phyloP scores from a whole-genome alignment of 2,797 vertebrate genomes.

The Chelmon rostratus region DNA sequence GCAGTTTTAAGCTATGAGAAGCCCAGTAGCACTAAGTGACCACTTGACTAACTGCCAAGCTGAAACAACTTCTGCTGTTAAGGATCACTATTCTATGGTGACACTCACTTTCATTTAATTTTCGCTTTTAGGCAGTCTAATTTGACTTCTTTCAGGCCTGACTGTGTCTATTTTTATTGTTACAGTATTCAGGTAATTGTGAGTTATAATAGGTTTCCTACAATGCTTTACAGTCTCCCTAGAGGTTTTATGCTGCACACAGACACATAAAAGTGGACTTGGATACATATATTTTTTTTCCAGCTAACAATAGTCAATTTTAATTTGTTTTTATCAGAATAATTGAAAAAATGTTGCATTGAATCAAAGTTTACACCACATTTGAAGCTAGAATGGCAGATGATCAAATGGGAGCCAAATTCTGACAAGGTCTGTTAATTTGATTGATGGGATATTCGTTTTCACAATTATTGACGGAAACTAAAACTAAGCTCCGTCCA shows the following conservation, averaged over 20 bases:
- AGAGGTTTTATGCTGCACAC: background rate
- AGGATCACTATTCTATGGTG: slow-evolving; percentile 10
- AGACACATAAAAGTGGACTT: background rate
- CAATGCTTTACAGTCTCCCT: background rate
- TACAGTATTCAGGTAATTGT: background rate
- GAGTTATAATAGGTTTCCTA: background rate
- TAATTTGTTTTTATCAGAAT: too few species aligned
- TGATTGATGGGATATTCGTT: slow-evolving; percentile 27
- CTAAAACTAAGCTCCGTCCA: slow-evolving; percentile 7
- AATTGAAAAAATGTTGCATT: too few species aligned
- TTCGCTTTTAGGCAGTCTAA: background rate
- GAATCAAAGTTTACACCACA: background rate
- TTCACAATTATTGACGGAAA: slow-evolving; percentile 23
- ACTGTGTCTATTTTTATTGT: background rate
- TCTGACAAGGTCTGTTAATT: slow-evolving; percentile 28
- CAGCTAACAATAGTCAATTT: background rate
- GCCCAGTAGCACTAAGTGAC: slow-evolving; percentile 10
- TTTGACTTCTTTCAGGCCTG: background rate
- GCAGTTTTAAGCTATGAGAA: slow-evolving; percentile 8
- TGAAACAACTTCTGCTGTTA: background rate
- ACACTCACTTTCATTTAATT: background rate
- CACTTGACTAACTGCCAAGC: background rate
- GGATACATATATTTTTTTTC: background rate
- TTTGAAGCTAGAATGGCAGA: slow-evolving; percentile 30
- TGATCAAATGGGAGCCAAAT: slow-evolving; percentile 30